Base-by-base conservation (phyloP, 2,888 invertebrate genomes). In the Nasonia oneida region DNA sequence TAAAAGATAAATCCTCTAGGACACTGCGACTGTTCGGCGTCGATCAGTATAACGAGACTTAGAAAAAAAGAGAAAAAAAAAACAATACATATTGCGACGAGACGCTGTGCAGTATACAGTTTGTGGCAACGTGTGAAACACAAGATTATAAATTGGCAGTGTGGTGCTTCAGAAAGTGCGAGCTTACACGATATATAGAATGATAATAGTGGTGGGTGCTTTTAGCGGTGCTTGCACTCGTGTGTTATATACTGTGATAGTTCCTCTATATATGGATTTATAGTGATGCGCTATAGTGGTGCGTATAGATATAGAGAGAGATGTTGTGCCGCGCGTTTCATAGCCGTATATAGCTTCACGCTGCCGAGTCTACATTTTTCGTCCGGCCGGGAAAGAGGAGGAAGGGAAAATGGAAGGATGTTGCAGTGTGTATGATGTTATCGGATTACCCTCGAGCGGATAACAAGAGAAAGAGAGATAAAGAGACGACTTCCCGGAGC, bases 161-260 rank as follows among this genome's bases (percentile, higher is more conserved):
- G 89, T 91, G 81, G 85, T 85, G 85, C 85, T 77, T 85, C 77
- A 86, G 77, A 92, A 90, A 92, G 92, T 92, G 92, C 93, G 92
- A 92, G 91, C 91, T 92, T 91, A 83, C 79, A 86, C 73, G 86
- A 64, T 78, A 77, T 86, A 67, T 75, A 75, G 42, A 61, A 42
- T 47, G 47, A 23, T 39, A 70, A 37, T 74, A 77, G 64, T 39
- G 74, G 90, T 90, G 89, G 91, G 92, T 93, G 92, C 93, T 92
- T 92, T 91, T 90, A 91, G 90, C 89, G 88, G 90, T 90, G 90
- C 89, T 89, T 88, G 70, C 64, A 85, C 73, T 73, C 64, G 78
- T 79, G 82, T 79, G 79, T 75, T 67, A 29, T 57, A 57, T 67
- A 67, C 33, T 33, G 67, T 67, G 67, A 80, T 53, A 67, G 50